Evolutionary conservation across 2,113 vertebrate species (phyloP), one percentile per base, ranked within the genome.

Genomic region (Garra rufa): DNA sequence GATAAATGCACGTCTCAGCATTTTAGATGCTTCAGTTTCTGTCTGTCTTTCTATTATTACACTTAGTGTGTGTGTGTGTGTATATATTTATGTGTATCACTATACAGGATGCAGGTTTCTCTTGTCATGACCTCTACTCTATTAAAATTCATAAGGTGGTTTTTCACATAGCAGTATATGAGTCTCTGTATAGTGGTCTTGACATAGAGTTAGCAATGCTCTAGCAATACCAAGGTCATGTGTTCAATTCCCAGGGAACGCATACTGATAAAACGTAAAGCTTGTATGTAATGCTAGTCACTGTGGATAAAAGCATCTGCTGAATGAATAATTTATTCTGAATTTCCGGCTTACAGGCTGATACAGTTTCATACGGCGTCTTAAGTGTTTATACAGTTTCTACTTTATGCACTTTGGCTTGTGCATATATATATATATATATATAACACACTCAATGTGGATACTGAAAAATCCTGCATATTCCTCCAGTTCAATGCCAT

Each of bases 241-340:
- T 65, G 28, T 17, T 65, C 14, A 65, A 65, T 65, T 30, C 14
- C 61, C 61, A 30, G 61, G 14, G 14, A 65, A 1, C 26, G 7
- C 26, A 61, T 19, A 15, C 57, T 61, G 57, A 61, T 26, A 61
- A 26, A 61, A 28, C 13, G 13, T 28, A 61, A 63, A 28, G 57
- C 59, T 63, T 28, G 11, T 3, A 63, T 63, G 61, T 63, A 28
- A 63, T 63, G 59, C 11, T 26, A 26, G 10, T 26, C 57, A 61
- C 57, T 26, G 59, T 73, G 65, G 65, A 82, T 82, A n/a, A 82
- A 71, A 82, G 81, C 9, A 28, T 82, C 65, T 38, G 65, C 65
- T 41, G 9, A 55, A 82, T 69, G 11, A 48, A 28, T 48, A 75
- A 50, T 63, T 63, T 63, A 63, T 63, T 28, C 26, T 3, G 59